phyloP scores from a whole-genome alignment of 37 sponge, comb jelly and placozoan species.

The Halisarca cf. caerulea region DNA sequence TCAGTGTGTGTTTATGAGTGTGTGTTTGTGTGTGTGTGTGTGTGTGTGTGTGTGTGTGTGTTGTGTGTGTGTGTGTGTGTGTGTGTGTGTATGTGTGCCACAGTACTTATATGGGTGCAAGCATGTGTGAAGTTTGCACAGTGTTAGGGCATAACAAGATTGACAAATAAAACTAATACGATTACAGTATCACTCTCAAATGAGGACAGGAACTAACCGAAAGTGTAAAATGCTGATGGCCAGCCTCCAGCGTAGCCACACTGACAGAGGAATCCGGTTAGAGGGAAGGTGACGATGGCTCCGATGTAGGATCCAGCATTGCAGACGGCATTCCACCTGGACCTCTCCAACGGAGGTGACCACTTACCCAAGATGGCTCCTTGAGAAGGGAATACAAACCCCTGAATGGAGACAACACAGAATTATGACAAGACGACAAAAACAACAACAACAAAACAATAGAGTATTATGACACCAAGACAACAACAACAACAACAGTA shows the following conservation, averaged over 20 bases:
- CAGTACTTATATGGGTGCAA: neutral
- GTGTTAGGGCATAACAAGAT: too few species aligned
- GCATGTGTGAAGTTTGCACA: too few species aligned
- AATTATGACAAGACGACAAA: neutral
- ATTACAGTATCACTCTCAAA: too few species aligned
- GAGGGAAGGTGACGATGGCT: conserved; percentile 77
- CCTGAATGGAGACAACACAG: conserved; percentile 43
- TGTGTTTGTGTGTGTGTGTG: too few species aligned
- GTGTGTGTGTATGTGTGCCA: too few species aligned
- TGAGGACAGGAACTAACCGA: conserved; percentile 58
- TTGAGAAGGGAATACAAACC: conserved; percentile 91
- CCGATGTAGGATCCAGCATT: conserved; percentile 76
- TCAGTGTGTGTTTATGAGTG: too few species aligned
- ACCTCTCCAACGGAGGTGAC: conserved; percentile 89
- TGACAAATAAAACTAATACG: too few species aligned
- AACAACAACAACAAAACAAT: neutral
- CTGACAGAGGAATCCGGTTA: conserved; percentile 82
- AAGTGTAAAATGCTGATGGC: conserved; percentile 93
- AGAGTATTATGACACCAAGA: too few species aligned
- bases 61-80: too few species aligned
- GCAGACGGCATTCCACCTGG: conserved; percentile 60
- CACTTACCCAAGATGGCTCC: conserved; percentile 82
- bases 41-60: too few species aligned
- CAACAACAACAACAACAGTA: too few species aligned
- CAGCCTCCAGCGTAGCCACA: conserved; percentile 83